A percentile compares a stretch with the other conserved stretches of the same genome.
These are phyloP conservation scores for Babylonia areolata DNA, from an alignment of 1,140 invertebrate genomes.

Conservation along the genomic window DNA sequence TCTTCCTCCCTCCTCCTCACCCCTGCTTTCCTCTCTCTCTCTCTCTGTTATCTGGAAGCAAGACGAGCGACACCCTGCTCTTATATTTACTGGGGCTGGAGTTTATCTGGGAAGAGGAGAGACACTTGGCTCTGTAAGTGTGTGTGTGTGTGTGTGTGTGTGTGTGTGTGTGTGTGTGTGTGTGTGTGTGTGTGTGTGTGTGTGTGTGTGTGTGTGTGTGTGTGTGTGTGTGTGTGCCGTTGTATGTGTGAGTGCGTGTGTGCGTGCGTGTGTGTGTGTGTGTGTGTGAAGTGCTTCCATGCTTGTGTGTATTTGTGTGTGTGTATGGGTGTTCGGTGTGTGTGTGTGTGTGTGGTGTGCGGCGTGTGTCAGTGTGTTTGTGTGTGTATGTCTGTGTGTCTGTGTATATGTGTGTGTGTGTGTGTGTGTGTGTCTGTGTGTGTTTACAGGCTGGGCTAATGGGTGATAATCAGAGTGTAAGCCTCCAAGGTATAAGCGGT, in stretches of 20 bases:
- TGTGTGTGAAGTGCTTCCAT: not conserved
- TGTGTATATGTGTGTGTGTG: not conserved
- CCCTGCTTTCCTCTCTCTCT: no score
- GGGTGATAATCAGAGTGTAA: no score
- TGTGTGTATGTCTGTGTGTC: not conserved
- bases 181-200: conserved; percentile 20
- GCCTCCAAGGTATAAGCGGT: no score
- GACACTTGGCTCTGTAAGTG: no score
- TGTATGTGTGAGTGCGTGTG: conserved; percentile 5
- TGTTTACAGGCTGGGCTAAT: no score
- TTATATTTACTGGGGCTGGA: no score
- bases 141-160: not conserved
- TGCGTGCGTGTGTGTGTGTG: not conserved
- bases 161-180: conserved; percentile 17
- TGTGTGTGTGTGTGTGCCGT: not conserved
- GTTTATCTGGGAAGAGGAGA: no score
- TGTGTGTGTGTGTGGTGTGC: not conserved
- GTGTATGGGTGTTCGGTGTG: not conserved
- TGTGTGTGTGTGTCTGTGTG: no score
- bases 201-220: not conserved
- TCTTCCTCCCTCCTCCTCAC: no score
- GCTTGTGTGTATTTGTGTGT: not conserved
- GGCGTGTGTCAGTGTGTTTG: not conserved
- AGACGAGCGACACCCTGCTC: no score
- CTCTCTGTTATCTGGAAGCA: no score